These are phyloP conservation scores for Chaetorhynchus papuensis DNA, from an alignment of 2,113 vertebrate genomes.

Conservation along the genomic window DNA sequence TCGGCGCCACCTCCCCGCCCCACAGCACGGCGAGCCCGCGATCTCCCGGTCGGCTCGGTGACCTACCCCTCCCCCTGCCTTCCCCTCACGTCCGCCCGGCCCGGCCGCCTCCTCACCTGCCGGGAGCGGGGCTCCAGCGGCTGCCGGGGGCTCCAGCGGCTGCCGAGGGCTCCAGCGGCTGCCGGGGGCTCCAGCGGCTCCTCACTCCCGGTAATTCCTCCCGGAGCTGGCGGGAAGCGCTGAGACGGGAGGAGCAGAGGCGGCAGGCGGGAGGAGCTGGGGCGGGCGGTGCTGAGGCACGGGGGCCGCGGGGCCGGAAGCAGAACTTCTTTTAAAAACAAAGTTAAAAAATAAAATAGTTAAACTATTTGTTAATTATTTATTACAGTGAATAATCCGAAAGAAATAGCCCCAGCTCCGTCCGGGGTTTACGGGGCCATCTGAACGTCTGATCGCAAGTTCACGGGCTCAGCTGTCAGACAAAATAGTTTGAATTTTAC, in stretches of 20 bases:
- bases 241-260: background rate
- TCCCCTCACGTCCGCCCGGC: background rate
- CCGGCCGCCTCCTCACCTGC: background rate
- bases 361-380: no score
- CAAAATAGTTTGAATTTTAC: background rate
- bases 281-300: background rate
- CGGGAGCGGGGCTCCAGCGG: background rate
- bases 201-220: background rate
- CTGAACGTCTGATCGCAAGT: rapidly evolving
- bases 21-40: background rate
- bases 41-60: rapidly evolving
- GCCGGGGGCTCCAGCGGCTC: background rate
- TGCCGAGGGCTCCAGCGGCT: no score
- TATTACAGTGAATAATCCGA: rapidly evolving
- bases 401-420: no score
- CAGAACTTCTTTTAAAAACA: background rate
- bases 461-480: background rate
- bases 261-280: background rate
- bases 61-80: background rate
- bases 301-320: background rate
- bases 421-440: rapidly evolving
- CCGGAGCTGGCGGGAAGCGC: background rate
- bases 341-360: background rate
- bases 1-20: background rate
- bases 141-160: background rate